A percentile compares a stretch with the other conserved stretches of the same genome.
These are phyloP conservation scores for Quadroppia sp. DNA, from an alignment of 2,888 invertebrate genomes.

Conservation along the genomic window DNA sequence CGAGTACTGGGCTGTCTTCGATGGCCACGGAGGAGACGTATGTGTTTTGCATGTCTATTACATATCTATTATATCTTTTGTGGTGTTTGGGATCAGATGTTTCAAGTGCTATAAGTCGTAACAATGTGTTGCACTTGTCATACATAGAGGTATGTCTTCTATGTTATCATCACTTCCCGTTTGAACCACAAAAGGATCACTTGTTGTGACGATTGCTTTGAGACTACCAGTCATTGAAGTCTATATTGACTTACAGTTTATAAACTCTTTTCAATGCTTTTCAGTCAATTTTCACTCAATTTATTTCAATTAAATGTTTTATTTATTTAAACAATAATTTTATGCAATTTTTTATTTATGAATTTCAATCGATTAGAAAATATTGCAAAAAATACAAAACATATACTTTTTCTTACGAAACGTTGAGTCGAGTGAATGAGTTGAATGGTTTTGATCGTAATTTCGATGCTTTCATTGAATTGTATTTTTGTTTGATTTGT, in stretches of 20 bases:
- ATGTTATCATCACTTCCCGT: slow-evolving; percentile 18
- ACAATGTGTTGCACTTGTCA: slow-evolving; percentile 18
- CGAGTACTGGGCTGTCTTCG: slow-evolving; percentile 85
- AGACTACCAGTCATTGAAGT: not conserved
- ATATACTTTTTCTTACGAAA: too few species aligned
- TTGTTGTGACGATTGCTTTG: not conserved
- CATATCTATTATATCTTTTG: not conserved
- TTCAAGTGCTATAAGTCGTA: slow-evolving; percentile 22
- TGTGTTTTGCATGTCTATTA: slow-evolving; percentile 39
- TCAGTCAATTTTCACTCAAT: too few species aligned
- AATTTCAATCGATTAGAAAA: too few species aligned
- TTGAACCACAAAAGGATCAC: slow-evolving; percentile 15
- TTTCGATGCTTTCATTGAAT: not conserved
- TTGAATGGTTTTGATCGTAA: too few species aligned
- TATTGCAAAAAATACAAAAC: too few species aligned
- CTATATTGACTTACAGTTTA: not conserved
- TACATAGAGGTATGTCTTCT: not conserved
- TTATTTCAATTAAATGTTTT: too few species aligned
- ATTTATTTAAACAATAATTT: too few species aligned
- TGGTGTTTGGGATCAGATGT: slow-evolving; percentile 20
- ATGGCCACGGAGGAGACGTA: slow-evolving; percentile 89
- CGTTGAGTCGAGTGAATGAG: too few species aligned
- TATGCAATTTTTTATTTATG: too few species aligned
- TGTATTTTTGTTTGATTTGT: not conserved
- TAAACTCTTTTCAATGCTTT: not conserved